Percentiles rank a stretch among this genome's conserved stretches.
phyloP scores from a whole-genome alignment of 2,797 vertebrate genomes.

The Micrastur ruficollis region DNA sequence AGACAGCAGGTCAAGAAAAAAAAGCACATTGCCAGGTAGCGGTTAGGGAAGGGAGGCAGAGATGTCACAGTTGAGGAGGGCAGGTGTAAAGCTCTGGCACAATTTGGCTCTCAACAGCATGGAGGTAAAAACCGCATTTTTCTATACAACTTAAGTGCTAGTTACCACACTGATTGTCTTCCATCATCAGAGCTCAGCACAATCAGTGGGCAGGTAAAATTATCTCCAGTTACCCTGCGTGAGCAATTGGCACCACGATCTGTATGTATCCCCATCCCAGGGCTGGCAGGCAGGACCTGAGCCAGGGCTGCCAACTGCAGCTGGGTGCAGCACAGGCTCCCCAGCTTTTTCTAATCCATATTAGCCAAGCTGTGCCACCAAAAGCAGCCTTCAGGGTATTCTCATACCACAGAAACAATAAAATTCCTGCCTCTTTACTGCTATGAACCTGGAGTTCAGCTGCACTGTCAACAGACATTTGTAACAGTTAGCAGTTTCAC shows the following conservation, averaged over 20 bases:
- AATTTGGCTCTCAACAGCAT: background rate
- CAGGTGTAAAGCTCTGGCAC: background rate
- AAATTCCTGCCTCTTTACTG: background rate
- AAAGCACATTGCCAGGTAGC: background rate
- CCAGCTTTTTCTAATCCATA: fast-evolving
- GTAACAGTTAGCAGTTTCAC: background rate
- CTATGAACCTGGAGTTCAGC: background rate
- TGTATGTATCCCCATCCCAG: background rate
- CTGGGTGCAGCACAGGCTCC: background rate
- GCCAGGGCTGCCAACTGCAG: background rate
- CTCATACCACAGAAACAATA: background rate
- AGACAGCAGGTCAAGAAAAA: background rate
- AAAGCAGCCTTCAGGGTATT: background rate
- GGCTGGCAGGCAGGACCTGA: background rate
- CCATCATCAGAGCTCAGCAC: background rate
- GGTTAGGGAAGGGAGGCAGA: background rate
- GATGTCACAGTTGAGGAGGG: background rate
- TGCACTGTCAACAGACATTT: background rate
- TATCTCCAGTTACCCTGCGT: fast-evolving
- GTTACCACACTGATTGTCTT: background rate
- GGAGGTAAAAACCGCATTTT: background rate
- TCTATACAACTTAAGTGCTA: background rate
- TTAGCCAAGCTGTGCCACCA: background rate
- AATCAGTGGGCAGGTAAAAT: background rate
- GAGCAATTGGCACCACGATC: background rate